phyloP scores from a whole-genome alignment of 1,140 invertebrate species.

The Sweltsa coloradensis region DNA sequence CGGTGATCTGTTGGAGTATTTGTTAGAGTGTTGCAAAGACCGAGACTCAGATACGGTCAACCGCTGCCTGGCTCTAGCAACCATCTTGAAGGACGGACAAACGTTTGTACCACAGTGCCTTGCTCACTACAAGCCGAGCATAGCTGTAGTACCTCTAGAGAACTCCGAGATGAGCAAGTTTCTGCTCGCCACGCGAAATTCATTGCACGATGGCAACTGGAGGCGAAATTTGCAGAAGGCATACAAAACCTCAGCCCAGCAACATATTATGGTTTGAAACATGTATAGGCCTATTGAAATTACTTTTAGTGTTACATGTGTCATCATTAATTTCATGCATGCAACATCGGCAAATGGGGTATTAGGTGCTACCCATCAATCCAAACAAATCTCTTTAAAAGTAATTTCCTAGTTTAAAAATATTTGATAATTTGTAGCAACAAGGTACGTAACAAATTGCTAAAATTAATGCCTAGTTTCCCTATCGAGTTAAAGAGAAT shows the following conservation, averaged over 20 bases:
- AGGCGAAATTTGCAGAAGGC: slow-evolving; percentile 10
- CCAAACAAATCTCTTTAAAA: too few relatives aligned
- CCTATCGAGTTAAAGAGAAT: too few relatives aligned
- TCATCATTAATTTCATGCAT: too few relatives aligned
- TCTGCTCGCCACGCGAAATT: slow-evolving; percentile 11
- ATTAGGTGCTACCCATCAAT: too few relatives aligned
- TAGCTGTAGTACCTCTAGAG: not conserved
- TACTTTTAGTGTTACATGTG: not conserved
- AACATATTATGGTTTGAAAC: slow-evolving; percentile 12
- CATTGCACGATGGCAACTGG: slow-evolving; percentile 14
- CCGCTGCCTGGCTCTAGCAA: not conserved
- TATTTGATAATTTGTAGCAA: too few relatives aligned
- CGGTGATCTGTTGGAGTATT: too few relatives aligned
- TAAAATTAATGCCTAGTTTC: too few relatives aligned
- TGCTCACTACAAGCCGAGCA: not conserved
- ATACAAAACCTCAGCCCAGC: slow-evolving; percentile 2
- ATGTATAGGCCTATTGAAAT: not conserved
- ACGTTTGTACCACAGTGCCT: too few relatives aligned
- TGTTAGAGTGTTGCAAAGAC: too few relatives aligned
- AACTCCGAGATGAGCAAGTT: slow-evolving; percentile 10
- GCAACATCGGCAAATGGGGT: too few relatives aligned
- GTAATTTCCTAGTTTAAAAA: too few relatives aligned
- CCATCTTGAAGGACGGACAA: not conserved
- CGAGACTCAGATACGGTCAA: not conserved
- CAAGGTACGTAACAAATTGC: too few relatives aligned